Conservation (phyloP, 2,113 vertebrate species). For the Sylvia atricapilla region DNA sequence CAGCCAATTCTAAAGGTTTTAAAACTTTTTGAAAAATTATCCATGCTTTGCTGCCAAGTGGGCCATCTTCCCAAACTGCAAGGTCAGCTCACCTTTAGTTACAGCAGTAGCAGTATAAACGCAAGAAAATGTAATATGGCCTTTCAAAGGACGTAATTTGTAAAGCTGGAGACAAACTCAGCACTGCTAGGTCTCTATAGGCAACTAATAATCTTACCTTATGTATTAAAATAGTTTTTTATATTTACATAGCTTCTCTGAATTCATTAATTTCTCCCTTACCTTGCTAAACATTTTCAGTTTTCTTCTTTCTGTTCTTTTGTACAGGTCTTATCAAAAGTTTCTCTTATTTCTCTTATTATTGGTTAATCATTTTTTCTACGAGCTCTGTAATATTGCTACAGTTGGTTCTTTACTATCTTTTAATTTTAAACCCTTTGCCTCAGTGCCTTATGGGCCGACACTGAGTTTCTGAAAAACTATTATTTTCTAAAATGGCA, state of each 20-base stretch:
- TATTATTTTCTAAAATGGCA: not conserved
- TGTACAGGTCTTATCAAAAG: not conserved
- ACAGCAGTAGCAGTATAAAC: not conserved
- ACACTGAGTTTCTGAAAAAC: not conserved
- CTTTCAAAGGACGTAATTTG: not conserved
- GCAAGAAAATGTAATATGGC: not conserved
- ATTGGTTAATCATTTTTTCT: not conserved
- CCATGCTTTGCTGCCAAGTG: not conserved
- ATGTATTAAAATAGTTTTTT: not conserved
- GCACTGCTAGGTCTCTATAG: not conserved
- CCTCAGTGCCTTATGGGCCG: not conserved
- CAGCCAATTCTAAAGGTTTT: not conserved
- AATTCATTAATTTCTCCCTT: not conserved
- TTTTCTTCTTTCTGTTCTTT: not conserved
- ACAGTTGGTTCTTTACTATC: not conserved
- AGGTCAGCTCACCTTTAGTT: not conserved
- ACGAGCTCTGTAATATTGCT: not conserved
- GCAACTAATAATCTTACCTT: not conserved
- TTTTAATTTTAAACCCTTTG: not conserved
- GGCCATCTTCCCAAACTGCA: not conserved
- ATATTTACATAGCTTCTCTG: not conserved
- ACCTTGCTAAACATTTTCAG: not conserved
- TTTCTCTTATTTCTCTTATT: not conserved
- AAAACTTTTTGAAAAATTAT: not conserved
- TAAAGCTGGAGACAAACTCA: not conserved